A percentile compares a stretch with the other conserved stretches of the same genome.
phyloP scores from a whole-genome alignment of 2,113 vertebrate genomes.

The Gambusia holbrooki region DNA sequence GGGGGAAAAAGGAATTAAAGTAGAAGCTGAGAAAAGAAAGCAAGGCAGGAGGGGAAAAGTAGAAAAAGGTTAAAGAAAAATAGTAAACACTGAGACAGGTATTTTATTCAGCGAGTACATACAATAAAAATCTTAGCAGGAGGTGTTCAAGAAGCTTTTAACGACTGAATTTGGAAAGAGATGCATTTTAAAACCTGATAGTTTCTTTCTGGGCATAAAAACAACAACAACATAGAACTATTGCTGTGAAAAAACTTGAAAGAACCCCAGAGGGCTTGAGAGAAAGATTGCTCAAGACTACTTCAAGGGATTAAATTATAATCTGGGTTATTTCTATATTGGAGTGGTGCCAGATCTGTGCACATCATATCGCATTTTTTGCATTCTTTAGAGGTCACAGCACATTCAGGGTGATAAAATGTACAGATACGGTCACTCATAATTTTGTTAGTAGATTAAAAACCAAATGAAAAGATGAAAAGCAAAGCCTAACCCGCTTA shows the following conservation, averaged over 20 bases:
- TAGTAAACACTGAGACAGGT: neutral
- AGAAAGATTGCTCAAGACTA: neutral
- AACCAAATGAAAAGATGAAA: neutral
- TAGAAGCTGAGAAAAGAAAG: slow-evolving; percentile 8
- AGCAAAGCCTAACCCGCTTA: neutral
- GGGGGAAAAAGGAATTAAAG: slow-evolving; percentile 22
- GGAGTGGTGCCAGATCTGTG: neutral
- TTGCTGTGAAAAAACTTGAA: too few relatives aligned
- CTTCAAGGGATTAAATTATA: neutral
- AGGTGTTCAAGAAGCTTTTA: neutral
- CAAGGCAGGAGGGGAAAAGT: neutral
- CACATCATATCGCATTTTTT: neutral
- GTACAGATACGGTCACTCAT: neutral
- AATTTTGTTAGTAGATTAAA: neutral
- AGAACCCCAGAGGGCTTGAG: neutral
- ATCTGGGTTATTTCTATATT: neutral
- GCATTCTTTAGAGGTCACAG: neutral
- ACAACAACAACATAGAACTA: neutral
- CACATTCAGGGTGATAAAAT: neutral
- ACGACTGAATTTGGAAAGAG: neutral
- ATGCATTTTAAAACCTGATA: neutral
- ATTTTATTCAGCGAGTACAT: neutral
- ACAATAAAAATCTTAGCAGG: neutral
- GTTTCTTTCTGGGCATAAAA: neutral
- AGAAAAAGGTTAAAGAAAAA: slow-evolving; percentile 7